phyloP scores from a whole-genome alignment of 2,113 vertebrate genomes.

The Orthonyx spaldingii region DNA sequence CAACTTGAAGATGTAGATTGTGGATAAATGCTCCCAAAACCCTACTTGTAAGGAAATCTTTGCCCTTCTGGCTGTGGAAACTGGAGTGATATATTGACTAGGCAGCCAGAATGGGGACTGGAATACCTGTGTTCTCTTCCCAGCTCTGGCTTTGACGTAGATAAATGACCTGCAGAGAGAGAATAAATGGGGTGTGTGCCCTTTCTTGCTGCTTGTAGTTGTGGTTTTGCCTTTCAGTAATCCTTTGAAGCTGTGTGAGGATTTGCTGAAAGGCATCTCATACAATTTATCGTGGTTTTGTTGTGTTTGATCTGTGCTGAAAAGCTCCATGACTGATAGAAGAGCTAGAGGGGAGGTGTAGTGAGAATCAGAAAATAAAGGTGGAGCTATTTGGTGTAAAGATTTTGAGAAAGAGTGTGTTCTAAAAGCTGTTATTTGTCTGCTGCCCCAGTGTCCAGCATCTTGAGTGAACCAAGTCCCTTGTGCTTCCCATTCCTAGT shows the following conservation, averaged over 20 bases:
- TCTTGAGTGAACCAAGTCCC: neutral
- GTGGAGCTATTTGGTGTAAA: neutral
- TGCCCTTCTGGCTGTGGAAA: neutral
- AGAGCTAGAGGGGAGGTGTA: neutral
- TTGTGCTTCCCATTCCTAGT: accelerated
- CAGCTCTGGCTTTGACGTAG: neutral
- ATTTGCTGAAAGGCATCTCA: neutral
- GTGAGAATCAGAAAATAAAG: neutral
- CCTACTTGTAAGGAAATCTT: neutral
- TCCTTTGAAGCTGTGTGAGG: neutral
- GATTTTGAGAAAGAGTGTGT: neutral
- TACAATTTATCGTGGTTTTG: neutral
- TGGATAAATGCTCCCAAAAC: neutral
- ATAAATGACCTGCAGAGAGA: neutral
- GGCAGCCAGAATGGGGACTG: neutral
- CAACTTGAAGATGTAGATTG: neutral
- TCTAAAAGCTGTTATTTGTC: neutral
- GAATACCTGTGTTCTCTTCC: neutral
- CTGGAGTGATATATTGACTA: neutral
- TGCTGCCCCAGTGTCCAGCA: neutral
- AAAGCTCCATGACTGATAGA: neutral
- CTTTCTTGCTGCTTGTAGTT: neutral
- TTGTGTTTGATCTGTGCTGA: neutral
- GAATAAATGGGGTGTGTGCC: neutral
- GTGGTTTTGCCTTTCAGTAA: neutral